Evolutionary conservation across 2,113 vertebrate species (phyloP).

Genomic region (Muscicapa adusta): DNA sequence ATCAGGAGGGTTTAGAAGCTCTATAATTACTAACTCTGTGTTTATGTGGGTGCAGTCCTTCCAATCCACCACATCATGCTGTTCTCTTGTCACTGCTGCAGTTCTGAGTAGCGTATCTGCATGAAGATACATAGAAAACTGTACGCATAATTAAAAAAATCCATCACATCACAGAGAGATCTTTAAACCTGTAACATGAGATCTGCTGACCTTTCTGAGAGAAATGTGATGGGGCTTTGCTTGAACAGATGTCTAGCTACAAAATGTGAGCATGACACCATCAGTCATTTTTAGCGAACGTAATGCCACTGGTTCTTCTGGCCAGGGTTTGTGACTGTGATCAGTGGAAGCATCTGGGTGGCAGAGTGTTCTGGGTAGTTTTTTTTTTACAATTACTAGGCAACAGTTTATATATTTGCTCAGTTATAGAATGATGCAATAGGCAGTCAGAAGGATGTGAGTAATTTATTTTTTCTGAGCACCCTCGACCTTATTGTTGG

Average conservation of each 20-base stretch:
- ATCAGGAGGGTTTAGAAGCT: neutral
- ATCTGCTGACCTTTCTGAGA: conserved; percentile 77
- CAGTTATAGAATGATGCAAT: neutral
- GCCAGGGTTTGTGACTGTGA: conserved; percentile 58
- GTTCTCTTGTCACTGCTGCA: conserved; percentile 31
- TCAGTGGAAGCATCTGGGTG: conserved; percentile 11
- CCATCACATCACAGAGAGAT: conserved; percentile 45
- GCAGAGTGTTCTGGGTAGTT: neutral
- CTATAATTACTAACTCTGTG: conserved; percentile 30
- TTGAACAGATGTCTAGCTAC: conserved; percentile 64
- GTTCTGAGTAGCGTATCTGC: neutral
- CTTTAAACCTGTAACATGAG: conserved; percentile 65
- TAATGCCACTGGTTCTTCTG: neutral
- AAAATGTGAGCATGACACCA: conserved; percentile 55
- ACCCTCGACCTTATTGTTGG: neutral
- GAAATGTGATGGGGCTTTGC: conserved; percentile 66
- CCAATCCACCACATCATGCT: neutral
- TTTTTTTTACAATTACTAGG: conserved; percentile 46
- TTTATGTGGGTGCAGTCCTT: conserved; percentile 54
- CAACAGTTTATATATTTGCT: conserved; percentile 5
- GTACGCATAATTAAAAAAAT: conserved; percentile 28
- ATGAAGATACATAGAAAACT: neutral
- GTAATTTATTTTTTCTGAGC: neutral
- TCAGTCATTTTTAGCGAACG: conserved; percentile 65
- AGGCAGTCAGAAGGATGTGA: neutral